Conservation (phyloP, 2,888 invertebrate species). For the Thymelicus acteon region DNA sequence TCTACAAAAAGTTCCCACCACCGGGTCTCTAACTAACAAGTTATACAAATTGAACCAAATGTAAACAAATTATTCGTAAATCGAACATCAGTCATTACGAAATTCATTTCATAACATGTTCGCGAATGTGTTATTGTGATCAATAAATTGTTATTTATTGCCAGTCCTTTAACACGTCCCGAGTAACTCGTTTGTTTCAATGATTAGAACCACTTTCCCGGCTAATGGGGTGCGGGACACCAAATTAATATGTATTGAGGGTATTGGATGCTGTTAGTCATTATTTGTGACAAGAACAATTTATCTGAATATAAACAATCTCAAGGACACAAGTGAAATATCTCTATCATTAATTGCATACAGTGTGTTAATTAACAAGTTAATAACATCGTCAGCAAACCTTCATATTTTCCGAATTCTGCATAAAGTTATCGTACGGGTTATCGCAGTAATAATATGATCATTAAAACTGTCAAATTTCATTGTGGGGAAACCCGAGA, state of each 20-base stretch:
- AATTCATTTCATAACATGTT: constrained; percentile 46
- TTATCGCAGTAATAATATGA: too few relatives aligned
- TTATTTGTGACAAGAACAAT: constrained; percentile 1
- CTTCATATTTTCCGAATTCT: too few relatives aligned
- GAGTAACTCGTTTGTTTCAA: constrained; percentile 59
- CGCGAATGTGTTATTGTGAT: constrained; percentile 53
- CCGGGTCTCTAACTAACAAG: too few relatives aligned
- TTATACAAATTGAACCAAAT: too few relatives aligned
- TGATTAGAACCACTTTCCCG: constrained; percentile 35
- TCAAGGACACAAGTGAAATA: neutral
- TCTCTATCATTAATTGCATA: neutral
- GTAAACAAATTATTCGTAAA: constrained; percentile 1
- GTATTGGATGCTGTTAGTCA: constrained; percentile 14
- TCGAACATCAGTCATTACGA: constrained; percentile 36
- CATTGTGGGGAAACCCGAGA: too few relatives aligned
- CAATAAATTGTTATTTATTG: constrained; percentile 59
- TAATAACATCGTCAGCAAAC: too few relatives aligned
- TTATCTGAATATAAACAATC: neutral
- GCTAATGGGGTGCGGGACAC: constrained; percentile 19
- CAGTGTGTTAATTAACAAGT: too few relatives aligned
- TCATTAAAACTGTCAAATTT: too few relatives aligned
- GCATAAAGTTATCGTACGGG: too few relatives aligned
- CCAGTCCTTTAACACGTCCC: constrained; percentile 45
- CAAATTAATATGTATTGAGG: constrained; percentile 15
- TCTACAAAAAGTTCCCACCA: too few relatives aligned